Conservation (phyloP, 2,888 invertebrate genomes). For the Acrocera orbiculus region DNA sequence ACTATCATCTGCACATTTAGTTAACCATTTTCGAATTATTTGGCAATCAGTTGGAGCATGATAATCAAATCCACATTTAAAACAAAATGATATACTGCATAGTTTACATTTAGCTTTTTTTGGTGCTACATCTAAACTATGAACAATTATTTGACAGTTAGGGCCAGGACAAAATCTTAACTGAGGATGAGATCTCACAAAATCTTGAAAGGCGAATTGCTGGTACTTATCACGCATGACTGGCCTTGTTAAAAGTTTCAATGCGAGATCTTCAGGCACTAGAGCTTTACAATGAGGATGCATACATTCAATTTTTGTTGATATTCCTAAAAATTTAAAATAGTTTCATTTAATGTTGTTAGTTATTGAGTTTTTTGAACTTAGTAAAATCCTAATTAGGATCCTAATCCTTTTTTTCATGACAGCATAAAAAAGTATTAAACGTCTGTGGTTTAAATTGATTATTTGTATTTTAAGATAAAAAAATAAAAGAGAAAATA, state of each 20-base stretch:
- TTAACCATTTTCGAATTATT: conserved; percentile 91
- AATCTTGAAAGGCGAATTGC: conserved; percentile 89
- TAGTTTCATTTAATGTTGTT: too few species aligned
- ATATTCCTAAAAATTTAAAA: conserved; percentile 44
- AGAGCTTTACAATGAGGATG: conserved; percentile 82
- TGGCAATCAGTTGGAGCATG: conserved; percentile 96
- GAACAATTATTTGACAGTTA: conserved; percentile 81
- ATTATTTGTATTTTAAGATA: too few species aligned
- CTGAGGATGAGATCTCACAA: conserved; percentile 83
- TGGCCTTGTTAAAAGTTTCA: conserved; percentile 67
- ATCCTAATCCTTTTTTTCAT: too few species aligned
- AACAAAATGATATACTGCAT: conserved; percentile 86
- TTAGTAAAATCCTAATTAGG: too few species aligned
- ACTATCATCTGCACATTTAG: conserved; percentile 99
- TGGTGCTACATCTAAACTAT: conserved; percentile 62
- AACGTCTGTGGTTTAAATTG: too few species aligned
- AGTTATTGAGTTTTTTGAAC: too few species aligned
- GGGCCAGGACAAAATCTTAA: conserved; percentile 89
- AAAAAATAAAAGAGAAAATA: too few species aligned
- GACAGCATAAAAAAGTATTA: too few species aligned
- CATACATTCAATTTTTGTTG: conserved; percentile 91
- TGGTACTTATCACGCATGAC: conserved; percentile 81
- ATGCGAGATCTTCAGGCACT: conserved; percentile 91
- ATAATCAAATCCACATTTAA: conserved; percentile 89
- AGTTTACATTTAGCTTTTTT: conserved; percentile 76